Percentiles rank a stretch among this genome's conserved stretches.
Evolutionary conservation across 2,113 vertebrate genomes (phyloP).

Genomic region (Dissostichus mawsoni): DNA sequence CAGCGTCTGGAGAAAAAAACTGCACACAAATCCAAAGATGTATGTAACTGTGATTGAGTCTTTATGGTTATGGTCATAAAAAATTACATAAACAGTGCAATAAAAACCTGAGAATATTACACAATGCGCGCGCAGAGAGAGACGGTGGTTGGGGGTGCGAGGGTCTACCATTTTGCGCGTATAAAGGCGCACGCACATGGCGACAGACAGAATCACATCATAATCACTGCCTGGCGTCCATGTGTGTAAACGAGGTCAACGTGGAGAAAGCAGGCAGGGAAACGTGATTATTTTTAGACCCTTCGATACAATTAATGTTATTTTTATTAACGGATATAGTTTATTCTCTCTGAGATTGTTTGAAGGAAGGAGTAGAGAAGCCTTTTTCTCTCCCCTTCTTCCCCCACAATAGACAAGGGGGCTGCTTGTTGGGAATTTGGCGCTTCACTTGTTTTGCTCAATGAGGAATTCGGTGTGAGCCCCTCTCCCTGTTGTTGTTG

Average conservation of each 20-base stretch:
- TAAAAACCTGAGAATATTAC: not conserved
- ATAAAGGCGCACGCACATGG: conserved; percentile 59
- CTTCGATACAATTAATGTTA: too few relatives aligned
- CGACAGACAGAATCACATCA: conserved; percentile 32
- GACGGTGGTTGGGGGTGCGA: not conserved
- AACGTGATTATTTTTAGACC: accelerated
- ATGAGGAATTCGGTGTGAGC: conserved; percentile 19
- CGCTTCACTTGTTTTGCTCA: conserved; percentile 66
- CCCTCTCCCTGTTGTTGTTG: conserved; percentile 13
- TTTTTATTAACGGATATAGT: not conserved
- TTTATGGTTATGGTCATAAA: not conserved
- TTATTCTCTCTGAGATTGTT: not conserved
- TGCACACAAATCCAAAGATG: not conserved
- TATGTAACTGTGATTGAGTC: not conserved
- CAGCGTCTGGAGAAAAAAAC: not conserved
- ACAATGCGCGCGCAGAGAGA: conserved; percentile 40
- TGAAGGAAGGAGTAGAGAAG: not conserved
- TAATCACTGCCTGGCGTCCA: conserved; percentile 13
- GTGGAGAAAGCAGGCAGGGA: not conserved
- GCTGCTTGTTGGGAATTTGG: conserved; percentile 69
- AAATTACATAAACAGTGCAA: conserved; percentile 7
- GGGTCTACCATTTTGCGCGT: conserved; percentile 49
- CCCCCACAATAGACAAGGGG: conserved; percentile 57
- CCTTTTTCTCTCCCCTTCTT: not conserved
- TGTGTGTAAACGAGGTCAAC: conserved; percentile 58